phyloP scores from a whole-genome alignment of 2,888 invertebrate species.

The Callyntrura guangdongensis region DNA sequence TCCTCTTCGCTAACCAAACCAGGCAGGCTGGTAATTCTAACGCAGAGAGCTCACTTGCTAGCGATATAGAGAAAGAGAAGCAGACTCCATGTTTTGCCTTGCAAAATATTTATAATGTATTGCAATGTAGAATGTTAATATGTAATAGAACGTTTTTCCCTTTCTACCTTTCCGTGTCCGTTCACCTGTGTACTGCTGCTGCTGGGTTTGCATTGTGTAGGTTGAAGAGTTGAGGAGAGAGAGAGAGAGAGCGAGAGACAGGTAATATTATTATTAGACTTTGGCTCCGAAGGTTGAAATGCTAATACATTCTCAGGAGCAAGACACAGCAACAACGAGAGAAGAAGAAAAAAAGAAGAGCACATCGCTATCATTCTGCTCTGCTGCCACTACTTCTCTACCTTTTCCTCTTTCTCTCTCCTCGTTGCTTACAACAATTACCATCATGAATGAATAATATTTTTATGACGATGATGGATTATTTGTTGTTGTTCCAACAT shows the following conservation, averaged over 20 bases:
- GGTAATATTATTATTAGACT: conserved; percentile 37
- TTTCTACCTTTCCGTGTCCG: conserved; percentile 42
- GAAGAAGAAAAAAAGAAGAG: too few relatives aligned
- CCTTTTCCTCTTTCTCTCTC: background rate
- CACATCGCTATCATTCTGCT: too few relatives aligned
- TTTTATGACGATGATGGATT: conserved; percentile 53
- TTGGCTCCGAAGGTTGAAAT: background rate
- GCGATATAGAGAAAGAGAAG: too few relatives aligned
- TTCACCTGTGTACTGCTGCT: conserved; percentile 10
- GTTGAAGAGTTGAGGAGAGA: background rate
- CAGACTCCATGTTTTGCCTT: conserved; percentile 10
- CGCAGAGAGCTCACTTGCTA: background rate
- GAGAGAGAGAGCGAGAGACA: too few relatives aligned
- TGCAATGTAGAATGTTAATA: conserved; percentile 14
- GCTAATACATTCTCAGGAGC: too few relatives aligned
- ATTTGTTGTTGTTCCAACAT: conserved; percentile 53
- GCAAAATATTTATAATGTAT: conserved; percentile 20
- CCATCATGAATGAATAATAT: conserved; percentile 27
- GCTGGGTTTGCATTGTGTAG: too few relatives aligned
- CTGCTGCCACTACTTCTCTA: background rate
- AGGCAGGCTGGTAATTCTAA: background rate
- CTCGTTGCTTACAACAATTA: background rate
- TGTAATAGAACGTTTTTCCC: background rate
- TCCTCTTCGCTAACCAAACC: too few relatives aligned
- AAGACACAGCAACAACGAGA: too few relatives aligned